Base-by-base conservation (phyloP, 1,140 invertebrate species). In the Drosophila mauritiana region DNA sequence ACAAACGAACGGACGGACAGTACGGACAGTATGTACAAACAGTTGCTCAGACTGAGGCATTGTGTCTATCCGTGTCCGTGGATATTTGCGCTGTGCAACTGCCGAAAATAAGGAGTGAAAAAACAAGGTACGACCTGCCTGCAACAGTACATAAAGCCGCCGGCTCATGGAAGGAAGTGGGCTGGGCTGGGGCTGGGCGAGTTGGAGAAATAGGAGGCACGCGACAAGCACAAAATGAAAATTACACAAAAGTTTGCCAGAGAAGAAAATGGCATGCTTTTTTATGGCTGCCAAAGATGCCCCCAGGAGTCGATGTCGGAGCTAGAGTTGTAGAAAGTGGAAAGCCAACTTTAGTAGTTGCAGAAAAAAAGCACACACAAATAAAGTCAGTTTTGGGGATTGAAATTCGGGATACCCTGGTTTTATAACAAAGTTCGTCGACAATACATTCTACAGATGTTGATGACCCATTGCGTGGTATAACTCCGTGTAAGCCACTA, bases 231-330 rank as follows among this genome's bases (percentile, higher is more conserved):
- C 53, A 55, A 76, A 76, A 76, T 77, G 74, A 80, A 61, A 76
- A 77, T 77, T 77, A 76, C 78, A 81, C 48, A 81, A 81, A 77
- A 81, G 59, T 80, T 80, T 65, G 22, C 51, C 40, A 75, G 43
- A 67, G 55, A 77, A 69, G 55, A 77, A 69, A 68, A 77, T 77
- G 74, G 63, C 63, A 73, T 77, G 74, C 73, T 76, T 58, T 68
- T 76, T 76, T 76, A 75, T 76, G 73, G 61, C 73, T 76, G 63
- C 51, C 63, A 76, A 77, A 69, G 62, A 77, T 77, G 73, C 73
- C 73, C 62, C 64, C 64, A 70, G 67, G 64, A 70, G 67, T 70
- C 67, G 65, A 57, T 56, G 63, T 37, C 67, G 25, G 13, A 55
- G 65, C 48, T 34, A 36, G 67, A 68, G 67, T 43, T 34, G 36